Evolutionary conservation across 2,113 vertebrate genomes (phyloP), one percentile per base, ranked within the genome.

Genomic region (Passerina amoena): DNA sequence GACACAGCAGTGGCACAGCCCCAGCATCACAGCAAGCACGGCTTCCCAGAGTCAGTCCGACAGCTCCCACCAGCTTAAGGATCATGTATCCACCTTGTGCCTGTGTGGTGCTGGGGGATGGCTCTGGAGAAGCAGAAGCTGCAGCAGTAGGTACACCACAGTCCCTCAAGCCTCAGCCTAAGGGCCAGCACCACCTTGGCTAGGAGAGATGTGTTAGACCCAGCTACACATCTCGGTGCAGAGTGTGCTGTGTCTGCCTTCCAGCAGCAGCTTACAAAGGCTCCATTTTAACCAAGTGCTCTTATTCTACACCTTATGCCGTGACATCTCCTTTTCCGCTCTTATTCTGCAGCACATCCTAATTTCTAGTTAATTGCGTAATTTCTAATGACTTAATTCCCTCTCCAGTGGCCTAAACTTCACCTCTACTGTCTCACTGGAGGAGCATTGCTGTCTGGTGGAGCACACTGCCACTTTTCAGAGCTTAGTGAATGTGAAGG

Each of bases 161-260:
- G 11, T 56, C 27, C 56, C 12, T 54, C 42, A 51, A 47, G 21
- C 23, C 70, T 40, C 77, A 91, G 0, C 35, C 47, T 18, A 33
- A 53, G 20, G 70, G 37, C 35, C 70, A 88, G 12, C 23, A 25
- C 11, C 28, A 13, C 53, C 30, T 71, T 53, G 35, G 44, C 65
- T 33, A 14, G 17, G 5, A 6, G 47, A 60, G 11, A 21, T 1
- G 0, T 1, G 0, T 57, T 1, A 51, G 45, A 56, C 17, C 37
- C 76, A 28, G 44, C 40, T 11, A 20, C 3, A 0, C 5, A 1
- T 9, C 33, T n/a, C 13, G n/a, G 63, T 42, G 9, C 54, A 70
- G 28, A 37, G 28, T 6, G 12, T 8, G 14, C 19, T 4, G 0
- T 8, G 17, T 11, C 61, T 63, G 54, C 61, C 80, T 65, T n/a